Conservation (phyloP, 1,140 invertebrate species). For the Leptopilina boulardi region DNA sequence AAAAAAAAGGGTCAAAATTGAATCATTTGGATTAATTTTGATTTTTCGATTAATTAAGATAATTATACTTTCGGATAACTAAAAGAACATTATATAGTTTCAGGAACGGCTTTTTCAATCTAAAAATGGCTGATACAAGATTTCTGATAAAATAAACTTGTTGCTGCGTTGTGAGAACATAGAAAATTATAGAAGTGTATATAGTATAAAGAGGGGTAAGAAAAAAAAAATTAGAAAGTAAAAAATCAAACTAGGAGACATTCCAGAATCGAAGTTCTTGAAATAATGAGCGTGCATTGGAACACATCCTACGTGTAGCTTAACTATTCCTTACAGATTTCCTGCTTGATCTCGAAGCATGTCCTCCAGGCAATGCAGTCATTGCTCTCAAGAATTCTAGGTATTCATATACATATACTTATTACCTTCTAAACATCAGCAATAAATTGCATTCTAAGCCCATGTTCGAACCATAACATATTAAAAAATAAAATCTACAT, state of each 20-base stretch:
- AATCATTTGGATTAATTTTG: neutral
- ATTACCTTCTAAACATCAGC: neutral
- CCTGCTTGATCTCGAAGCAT: conserved; percentile 17
- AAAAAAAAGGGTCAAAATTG: neutral
- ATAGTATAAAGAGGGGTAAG: neutral
- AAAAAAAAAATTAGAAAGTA: conserved; percentile 32
- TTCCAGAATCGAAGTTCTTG: conserved; percentile 25
- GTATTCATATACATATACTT: conserved; percentile 26
- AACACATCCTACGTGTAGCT: conserved; percentile 2
- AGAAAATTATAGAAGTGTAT: conserved; percentile 4
- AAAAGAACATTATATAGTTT: neutral
- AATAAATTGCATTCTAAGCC: neutral
- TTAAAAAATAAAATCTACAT: neutral
- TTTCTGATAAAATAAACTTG: conserved; percentile 31
- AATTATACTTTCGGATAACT: neutral
- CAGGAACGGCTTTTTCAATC: neutral
- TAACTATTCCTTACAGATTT: conserved; percentile 22
- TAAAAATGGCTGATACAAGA: neutral
- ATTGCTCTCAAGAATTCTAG: conserved; percentile 30
- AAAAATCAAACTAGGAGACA: conserved; percentile 18
- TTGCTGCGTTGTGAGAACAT: neutral
- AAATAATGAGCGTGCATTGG: conserved; percentile 24
- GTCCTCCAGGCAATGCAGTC: conserved; percentile 25
- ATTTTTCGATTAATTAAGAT: neutral
- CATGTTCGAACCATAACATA: neutral